Percentiles rank a stretch among this genome's conserved stretches.
These are phyloP conservation scores for Leptopilina drosophilae DNA, from an alignment of 2,888 invertebrate species.

Conservation along the genomic window DNA sequence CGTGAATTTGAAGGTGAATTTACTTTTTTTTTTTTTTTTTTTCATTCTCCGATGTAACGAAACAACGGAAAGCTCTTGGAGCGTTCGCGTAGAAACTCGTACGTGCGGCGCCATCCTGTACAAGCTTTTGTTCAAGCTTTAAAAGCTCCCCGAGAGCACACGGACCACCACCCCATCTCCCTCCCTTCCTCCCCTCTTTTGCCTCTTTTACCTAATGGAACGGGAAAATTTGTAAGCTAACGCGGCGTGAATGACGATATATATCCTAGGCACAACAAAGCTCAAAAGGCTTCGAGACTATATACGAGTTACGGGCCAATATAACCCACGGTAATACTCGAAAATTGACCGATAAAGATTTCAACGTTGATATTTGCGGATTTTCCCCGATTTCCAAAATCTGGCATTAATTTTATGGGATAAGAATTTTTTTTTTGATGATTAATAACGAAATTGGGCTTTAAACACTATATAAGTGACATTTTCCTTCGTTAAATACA, in stretches of 20 bases:
- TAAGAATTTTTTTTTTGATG: too few relatives aligned
- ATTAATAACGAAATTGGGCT: too few relatives aligned
- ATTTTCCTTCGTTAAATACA: conserved; percentile 27
- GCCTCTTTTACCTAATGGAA: conserved; percentile 53
- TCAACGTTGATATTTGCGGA: conserved; percentile 6
- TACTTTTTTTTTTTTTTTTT: neutral
- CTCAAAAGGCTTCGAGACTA: conserved; percentile 49
- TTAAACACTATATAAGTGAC: neutral
- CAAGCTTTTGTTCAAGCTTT: conserved; percentile 56
- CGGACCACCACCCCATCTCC: conserved; percentile 29
- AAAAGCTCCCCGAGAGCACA: conserved; percentile 53
- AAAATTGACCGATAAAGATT: conserved; percentile 45
- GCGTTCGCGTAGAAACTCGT: conserved; percentile 41
- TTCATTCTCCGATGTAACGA: conserved; percentile 17
- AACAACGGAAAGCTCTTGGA: conserved; percentile 40
- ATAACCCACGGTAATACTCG: conserved; percentile 44
- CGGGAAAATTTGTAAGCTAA: conserved; percentile 62
- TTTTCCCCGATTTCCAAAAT: neutral
- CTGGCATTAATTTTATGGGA: conserved; percentile 11
- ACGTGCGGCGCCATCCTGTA: conserved; percentile 40
- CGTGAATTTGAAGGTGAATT: neutral
- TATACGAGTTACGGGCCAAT: conserved; percentile 52
- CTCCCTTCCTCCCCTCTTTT: neutral
- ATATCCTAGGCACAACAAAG: conserved; percentile 48
- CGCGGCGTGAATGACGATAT: conserved; percentile 59